Evolutionary conservation across 2,113 vertebrate species (phyloP).

Genomic region (Macrotis lagotis): DNA sequence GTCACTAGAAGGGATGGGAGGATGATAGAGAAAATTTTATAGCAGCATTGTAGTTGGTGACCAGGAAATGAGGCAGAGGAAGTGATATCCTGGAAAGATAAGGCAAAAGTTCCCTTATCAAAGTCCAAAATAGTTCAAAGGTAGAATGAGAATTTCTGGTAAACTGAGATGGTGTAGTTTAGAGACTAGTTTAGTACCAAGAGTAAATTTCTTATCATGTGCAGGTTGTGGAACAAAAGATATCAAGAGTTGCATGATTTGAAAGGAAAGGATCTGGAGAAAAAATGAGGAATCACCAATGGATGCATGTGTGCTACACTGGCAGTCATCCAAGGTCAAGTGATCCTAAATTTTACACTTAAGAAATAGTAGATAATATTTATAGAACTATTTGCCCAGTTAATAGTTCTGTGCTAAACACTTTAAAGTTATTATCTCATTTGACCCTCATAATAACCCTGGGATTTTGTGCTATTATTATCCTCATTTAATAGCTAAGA

Average conservation of each 20-base stretch:
- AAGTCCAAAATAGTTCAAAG: background rate
- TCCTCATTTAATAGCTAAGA: background rate
- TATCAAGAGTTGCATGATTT: background rate
- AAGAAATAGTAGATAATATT: background rate
- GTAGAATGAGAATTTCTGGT: background rate
- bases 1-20: background rate
- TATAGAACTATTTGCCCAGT: background rate
- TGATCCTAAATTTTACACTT: background rate
- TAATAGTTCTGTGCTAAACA: background rate
- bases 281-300: background rate
- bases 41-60: background rate
- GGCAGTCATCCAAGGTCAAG: background rate
- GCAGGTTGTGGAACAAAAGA: background rate
- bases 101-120: background rate
- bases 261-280: background rate
- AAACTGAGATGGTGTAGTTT: background rate
- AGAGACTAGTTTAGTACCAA: background rate
- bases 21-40: background rate
- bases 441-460: background rate
- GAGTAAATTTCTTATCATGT: background rate
- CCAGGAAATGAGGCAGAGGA: background rate
- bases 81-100: background rate
- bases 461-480: background rate
- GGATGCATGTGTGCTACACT: background rate
- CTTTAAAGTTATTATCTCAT: background rate